Percentiles rank a stretch among this genome's conserved stretches.
Evolutionary conservation across 2,113 vertebrate genomes (phyloP).

Genomic region (Stercorarius parasiticus): DNA sequence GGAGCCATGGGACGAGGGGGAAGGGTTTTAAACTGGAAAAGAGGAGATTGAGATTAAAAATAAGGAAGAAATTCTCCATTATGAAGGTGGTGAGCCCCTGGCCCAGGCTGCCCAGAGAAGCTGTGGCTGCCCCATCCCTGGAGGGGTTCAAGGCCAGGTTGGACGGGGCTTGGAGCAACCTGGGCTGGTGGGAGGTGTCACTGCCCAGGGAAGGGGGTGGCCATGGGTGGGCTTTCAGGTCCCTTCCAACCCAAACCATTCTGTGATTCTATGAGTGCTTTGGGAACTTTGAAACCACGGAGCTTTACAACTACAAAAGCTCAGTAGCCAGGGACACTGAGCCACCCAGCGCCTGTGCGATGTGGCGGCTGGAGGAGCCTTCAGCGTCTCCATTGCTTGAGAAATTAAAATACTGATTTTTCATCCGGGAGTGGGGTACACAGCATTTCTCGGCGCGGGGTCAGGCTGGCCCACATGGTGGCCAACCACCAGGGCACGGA

Average conservation of each 20-base stretch:
- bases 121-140: no score
- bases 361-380: background rate
- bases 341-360: background rate
- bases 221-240: background rate
- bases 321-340: fast-evolving
- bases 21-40: no score
- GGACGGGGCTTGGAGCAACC: no score
- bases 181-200: background rate
- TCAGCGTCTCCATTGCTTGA: background rate
- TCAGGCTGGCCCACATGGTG: background rate
- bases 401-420: background rate
- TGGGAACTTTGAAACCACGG: background rate
- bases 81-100: no score
- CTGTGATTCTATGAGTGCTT: background rate
- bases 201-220: background rate
- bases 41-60: no score
- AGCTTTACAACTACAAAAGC: background rate
- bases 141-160: no score
- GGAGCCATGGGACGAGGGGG: no score
- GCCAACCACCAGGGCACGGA: background rate
- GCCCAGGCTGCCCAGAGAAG: no score
- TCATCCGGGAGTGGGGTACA: background rate
- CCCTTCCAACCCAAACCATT: background rate
- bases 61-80: no score
- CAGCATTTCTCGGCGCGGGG: background rate